phyloP scores from a whole-genome alignment of 2,888 invertebrate species.

The Archaeoteleia sp. region DNA sequence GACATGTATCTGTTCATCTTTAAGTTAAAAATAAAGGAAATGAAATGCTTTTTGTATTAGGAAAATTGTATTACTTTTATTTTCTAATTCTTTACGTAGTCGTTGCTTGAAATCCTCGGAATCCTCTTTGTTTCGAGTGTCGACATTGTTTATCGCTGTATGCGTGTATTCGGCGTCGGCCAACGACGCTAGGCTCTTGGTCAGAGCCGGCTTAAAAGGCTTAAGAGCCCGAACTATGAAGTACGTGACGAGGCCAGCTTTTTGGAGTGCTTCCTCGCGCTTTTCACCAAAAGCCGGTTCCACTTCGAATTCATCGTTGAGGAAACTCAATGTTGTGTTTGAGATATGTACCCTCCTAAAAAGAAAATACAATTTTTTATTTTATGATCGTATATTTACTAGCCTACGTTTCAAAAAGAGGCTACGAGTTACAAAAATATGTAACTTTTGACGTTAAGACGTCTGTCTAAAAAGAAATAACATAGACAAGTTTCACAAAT shows the following conservation, averaged over 20 bases:
- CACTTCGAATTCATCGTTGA: constrained; percentile 94
- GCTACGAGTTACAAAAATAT: no score
- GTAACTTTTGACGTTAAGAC: no score
- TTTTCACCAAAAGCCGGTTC: constrained; percentile 93
- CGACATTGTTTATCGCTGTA: constrained; percentile 59
- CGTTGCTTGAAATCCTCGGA: constrained; percentile 88
- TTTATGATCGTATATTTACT: no score
- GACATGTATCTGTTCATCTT: no score
- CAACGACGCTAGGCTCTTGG: constrained; percentile 68
- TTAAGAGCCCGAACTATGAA: constrained; percentile 91
- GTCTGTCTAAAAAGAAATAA: neutral
- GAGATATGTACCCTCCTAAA: constrained; percentile 89
- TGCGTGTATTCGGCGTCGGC: constrained; percentile 64
- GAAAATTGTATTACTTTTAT: constrained; percentile 77
- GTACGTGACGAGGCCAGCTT: constrained; percentile 92
- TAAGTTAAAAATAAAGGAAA: no score
- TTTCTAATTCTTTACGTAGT: constrained; percentile 88
- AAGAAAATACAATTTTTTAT: neutral
- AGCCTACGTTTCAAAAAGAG: no score
- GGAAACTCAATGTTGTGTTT: constrained; percentile 89
- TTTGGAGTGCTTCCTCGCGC: constrained; percentile 91
- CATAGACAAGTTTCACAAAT: neutral
- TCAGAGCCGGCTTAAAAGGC: constrained; percentile 76
- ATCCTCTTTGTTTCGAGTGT: constrained; percentile 74
- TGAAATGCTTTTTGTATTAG: no score